Percentiles rank a stretch among this genome's conserved stretches.
phyloP scores from a whole-genome alignment of 2,797 vertebrate genomes.

The Semotilus atromaculatus region DNA sequence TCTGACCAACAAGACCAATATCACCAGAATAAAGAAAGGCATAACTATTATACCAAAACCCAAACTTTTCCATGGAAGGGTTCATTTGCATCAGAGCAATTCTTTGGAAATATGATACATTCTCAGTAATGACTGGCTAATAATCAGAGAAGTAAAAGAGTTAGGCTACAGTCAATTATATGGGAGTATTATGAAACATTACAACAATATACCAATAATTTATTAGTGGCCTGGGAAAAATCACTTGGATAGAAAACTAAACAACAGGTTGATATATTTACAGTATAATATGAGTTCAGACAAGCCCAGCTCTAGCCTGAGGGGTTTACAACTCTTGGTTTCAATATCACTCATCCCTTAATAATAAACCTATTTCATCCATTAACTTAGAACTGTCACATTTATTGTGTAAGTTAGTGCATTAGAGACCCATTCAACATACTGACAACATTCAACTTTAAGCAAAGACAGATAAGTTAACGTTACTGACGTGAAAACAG shows the following conservation, averaged over 20 bases:
- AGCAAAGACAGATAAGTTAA: not conserved
- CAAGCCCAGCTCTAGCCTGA: not conserved
- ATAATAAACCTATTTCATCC: not conserved
- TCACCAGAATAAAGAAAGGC: not conserved
- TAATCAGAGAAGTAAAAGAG: not conserved
- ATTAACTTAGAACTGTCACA: not conserved
- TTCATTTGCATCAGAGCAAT: not conserved
- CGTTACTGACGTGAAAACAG: not conserved
- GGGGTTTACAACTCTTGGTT: constrained; percentile 7
- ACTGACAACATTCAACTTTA: not conserved
- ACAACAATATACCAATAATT: not conserved
- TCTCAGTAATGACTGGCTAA: not conserved
- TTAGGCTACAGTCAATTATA: not conserved
- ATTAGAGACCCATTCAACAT: not conserved
- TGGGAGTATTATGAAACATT: not conserved
- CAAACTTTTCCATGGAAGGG: not conserved
- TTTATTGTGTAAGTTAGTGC: not conserved
- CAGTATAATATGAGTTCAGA: not conserved
- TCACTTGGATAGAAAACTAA: not conserved
- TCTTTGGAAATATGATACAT: constrained; percentile 2
- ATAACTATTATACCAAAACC: not conserved
- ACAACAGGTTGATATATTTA: not conserved
- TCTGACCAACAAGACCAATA: not conserved
- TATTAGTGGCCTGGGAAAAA: not conserved
- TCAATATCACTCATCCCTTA: constrained; percentile 28